Evolutionary conservation across 1,140 invertebrate species (phyloP).

Genomic region (Lordiphosa stackelbergi): DNA sequence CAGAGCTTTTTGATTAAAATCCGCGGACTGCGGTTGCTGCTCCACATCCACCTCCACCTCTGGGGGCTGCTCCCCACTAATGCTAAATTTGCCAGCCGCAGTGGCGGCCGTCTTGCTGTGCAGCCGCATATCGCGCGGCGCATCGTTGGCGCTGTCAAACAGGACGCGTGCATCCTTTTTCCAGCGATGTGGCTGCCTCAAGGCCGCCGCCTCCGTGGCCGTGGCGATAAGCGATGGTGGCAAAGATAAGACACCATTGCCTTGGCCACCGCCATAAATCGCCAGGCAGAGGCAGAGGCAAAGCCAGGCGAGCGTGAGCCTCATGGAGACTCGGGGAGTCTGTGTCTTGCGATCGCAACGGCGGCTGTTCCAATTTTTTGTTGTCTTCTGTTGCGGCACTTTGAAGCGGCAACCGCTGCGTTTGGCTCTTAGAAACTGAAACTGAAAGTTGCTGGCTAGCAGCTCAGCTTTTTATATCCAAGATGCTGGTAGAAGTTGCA

Average conservation of each 20-base stretch:
- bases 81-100: slow-evolving; percentile 20
- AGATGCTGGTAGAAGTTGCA: slow-evolving; percentile 22
- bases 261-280: slow-evolving; percentile 72
- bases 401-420: slow-evolving; percentile 56
- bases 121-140: slow-evolving; percentile 41
- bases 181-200: slow-evolving; percentile 45
- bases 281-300: slow-evolving; percentile 64
- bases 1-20: slow-evolving; percentile 67
- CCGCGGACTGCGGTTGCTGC: slow-evolving; percentile 37
- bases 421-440: slow-evolving; percentile 58
- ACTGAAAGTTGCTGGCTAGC: slow-evolving; percentile 68
- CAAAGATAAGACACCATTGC: slow-evolving; percentile 73
- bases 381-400: slow-evolving; percentile 28
- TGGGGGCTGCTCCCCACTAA: slow-evolving; percentile 11
- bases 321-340: slow-evolving; percentile 54
- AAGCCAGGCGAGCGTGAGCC: slow-evolving; percentile 70
- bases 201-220: slow-evolving; percentile 67
- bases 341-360: slow-evolving; percentile 14
- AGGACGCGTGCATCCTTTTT: slow-evolving; percentile 75
- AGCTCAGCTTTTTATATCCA: slow-evolving; percentile 67
- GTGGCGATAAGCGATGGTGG: slow-evolving; percentile 76
- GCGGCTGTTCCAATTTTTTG: slow-evolving; percentile 52
- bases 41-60: slow-evolving; percentile 16
- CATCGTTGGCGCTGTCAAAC: slow-evolving; percentile 48
- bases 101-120: slow-evolving; percentile 27